Base-by-base conservation (phyloP, 2,797 vertebrate species). In the Tympanoctomys barrerae region DNA sequence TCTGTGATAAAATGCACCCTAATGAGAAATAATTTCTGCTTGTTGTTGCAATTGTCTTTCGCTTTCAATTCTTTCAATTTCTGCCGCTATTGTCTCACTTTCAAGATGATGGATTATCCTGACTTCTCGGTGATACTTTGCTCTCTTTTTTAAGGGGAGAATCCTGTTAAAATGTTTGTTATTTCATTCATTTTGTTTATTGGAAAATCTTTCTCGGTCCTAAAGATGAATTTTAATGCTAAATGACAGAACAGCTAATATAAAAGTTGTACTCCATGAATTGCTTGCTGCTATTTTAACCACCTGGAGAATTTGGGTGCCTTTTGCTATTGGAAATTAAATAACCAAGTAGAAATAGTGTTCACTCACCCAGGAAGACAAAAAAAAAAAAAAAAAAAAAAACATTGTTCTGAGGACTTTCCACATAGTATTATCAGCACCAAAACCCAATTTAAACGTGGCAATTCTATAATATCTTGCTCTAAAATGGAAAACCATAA, bases 221-320 rank as follows among this genome's bases (percentile, higher is more conserved):
- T 78, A 79, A 52, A 14, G 88, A 64, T 78, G 6, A 91, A 89
- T 21, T 52, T 94, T 83, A 87, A 54, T 71, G 13, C 31, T 95
- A 54, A 68, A 24, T 82, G 61, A 42, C 22, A 86, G 19, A 82
- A 79, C 0, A 36, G 19, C 26, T 86, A 75, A 61, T 78, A 96
- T 16, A 83, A 57, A 75, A 62, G 4, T 2, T 49, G 2, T 79
- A 46, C 33, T 93, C 59, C 61, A 12, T 71, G 52, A 81, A 64
- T 80, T 59, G 31, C 3, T 1, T 49, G 39, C 6, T 71, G 11
- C 9, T 36, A 59, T 12, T 33, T n/a, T 71, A 84, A 59, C 10
- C 59, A 89, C 89, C 36, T 86, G 42, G 42, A 82, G 36, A 75
- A 79, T 52, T 7, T 80, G 33, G 7, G 7, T 81, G 16, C 6